Percentiles rank a stretch among this genome's conserved stretches.
These are phyloP conservation scores for Procapra przewalskii DNA, from an alignment of 2,113 vertebrate species.

Conservation along the genomic window DNA sequence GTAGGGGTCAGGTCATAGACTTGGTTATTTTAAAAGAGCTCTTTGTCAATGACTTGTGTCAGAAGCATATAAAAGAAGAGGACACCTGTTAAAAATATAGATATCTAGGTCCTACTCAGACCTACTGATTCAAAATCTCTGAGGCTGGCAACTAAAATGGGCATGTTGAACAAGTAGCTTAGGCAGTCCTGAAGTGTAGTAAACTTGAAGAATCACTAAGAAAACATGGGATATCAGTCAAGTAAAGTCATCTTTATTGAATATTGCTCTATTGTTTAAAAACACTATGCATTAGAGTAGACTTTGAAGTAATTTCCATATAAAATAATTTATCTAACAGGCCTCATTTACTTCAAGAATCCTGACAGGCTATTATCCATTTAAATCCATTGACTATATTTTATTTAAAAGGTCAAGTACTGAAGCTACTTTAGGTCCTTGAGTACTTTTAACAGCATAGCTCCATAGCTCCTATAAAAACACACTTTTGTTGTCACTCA, in stretches of 20 bases:
- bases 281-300: neutral
- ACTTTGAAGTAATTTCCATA: neutral
- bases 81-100: neutral
- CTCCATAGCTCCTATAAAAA: neutral
- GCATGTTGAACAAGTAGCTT: neutral
- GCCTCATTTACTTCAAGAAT: neutral
- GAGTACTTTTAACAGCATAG: neutral
- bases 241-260: neutral
- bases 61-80: neutral
- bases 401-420: neutral
- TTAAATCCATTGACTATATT: neutral
- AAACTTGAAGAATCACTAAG: neutral
- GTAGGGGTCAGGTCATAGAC: neutral
- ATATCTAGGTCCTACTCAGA: neutral
- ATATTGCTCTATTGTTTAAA: neutral
- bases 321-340: neutral
- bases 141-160: neutral
- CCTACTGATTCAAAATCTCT: neutral
- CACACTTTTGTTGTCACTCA: neutral
- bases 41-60: neutral
- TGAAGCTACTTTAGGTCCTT: neutral
- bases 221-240: neutral
- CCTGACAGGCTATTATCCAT: neutral
- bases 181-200: neutral
- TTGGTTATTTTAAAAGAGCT: neutral